phyloP scores from a whole-genome alignment of 1,140 invertebrate genomes.

The Vollenhovia emeryi region DNA sequence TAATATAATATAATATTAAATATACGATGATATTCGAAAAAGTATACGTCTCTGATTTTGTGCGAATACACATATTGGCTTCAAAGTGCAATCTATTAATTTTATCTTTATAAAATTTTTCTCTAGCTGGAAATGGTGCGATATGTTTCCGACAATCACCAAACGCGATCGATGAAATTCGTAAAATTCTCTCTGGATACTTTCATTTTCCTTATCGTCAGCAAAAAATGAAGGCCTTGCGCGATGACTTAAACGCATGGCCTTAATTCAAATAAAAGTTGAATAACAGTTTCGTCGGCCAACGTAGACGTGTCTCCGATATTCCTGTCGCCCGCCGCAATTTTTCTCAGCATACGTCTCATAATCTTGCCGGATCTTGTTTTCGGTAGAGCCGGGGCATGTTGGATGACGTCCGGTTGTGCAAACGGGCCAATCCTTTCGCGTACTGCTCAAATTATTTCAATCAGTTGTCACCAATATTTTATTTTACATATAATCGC shows the following conservation, averaged over 20 bases:
- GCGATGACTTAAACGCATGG: constrained; percentile 77
- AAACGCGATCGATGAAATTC: neutral
- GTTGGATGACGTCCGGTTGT: constrained; percentile 96
- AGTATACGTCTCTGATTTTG: neutral
- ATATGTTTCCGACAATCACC: neutral
- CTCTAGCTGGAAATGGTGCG: neutral
- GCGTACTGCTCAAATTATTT: constrained; percentile 87
- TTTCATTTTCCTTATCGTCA: constrained; percentile 35
- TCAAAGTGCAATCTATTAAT: constrained; percentile 4
- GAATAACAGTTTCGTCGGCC: constrained; percentile 94
- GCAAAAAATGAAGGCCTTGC: too few species aligned
- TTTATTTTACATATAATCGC: neutral
- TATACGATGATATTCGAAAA: neutral
- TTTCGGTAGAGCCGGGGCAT: constrained; percentile 97
- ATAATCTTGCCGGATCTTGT: constrained; percentile 99
- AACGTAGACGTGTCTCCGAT: constrained; percentile 97
- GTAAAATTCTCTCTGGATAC: constrained; percentile 45
- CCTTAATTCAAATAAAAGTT: constrained; percentile 91
- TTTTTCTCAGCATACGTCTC: constrained; percentile 96
- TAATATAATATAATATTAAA: too few species aligned
- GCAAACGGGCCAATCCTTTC: constrained; percentile 98
- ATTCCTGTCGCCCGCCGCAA: constrained; percentile 94
- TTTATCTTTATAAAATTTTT: constrained; percentile 11
- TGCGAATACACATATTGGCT: neutral
- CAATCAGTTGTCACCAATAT: too few species aligned